Conservation (phyloP, 2,888 invertebrate genomes). For the Melinopterus prodromus region DNA sequence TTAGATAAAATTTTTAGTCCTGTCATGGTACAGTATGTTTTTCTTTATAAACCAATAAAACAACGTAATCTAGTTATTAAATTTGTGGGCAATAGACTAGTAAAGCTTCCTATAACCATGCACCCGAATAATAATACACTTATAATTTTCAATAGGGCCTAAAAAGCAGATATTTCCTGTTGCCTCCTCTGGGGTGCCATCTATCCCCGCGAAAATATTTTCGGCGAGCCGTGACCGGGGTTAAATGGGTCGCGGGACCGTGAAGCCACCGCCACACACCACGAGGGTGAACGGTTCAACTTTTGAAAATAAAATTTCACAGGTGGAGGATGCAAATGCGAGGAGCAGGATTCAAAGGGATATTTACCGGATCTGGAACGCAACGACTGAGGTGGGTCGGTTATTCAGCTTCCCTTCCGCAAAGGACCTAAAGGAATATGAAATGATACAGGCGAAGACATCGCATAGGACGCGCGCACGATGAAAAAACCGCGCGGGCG, state of each 20-base stretch:
- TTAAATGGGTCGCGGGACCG: not conserved
- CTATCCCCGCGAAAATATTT: not conserved
- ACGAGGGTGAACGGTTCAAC: not conserved
- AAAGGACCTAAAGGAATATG: not conserved
- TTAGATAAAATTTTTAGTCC: too few species aligned
- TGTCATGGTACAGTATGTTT: too few species aligned
- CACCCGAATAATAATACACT: not conserved
- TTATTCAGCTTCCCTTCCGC: not conserved
- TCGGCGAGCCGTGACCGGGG: not conserved
- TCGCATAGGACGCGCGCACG: not conserved
- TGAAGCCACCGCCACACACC: not conserved
- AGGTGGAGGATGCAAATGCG: not conserved
- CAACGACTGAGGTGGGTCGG: not conserved
- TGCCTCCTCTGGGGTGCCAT: not conserved
- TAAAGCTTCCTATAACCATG: too few species aligned
- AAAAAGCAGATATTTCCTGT: not conserved
- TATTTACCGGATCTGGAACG: not conserved
- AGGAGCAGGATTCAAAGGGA: not conserved
- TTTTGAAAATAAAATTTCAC: conserved; percentile 4
- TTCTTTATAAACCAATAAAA: too few species aligned
- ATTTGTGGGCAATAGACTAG: too few species aligned
- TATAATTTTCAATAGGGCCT: not conserved
- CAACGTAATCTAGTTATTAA: too few species aligned
- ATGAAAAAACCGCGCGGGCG: not conserved
- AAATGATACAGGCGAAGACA: not conserved